Evolutionary conservation across 1,140 invertebrate species (phyloP).

Genomic region (Achroia grisella): DNA sequence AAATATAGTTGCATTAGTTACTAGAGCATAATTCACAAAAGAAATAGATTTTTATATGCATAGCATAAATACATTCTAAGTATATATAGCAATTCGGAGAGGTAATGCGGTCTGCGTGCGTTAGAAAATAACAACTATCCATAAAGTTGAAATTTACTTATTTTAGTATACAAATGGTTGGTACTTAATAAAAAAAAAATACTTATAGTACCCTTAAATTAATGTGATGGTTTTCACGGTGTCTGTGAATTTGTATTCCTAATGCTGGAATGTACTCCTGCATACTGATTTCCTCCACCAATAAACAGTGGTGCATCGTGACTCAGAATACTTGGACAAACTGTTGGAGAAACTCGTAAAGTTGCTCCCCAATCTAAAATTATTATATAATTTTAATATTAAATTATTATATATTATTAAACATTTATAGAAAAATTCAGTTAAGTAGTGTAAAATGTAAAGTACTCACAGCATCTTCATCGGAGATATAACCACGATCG

Average conservation of each 20-base stretch:
- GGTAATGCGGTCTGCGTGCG: too few relatives aligned
- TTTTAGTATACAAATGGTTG: too few relatives aligned
- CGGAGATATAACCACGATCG: slow-evolving; percentile 75
- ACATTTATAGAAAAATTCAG: not conserved
- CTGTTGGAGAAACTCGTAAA: slow-evolving; percentile 76
- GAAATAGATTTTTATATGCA: too few relatives aligned
- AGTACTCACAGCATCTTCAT: slow-evolving; percentile 63
- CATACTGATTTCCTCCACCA: slow-evolving; percentile 87
- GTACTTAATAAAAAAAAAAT: too few relatives aligned
- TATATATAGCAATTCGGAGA: too few relatives aligned
- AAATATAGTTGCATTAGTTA: too few relatives aligned
- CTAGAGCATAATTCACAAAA: too few relatives aligned
- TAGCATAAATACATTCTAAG: too few relatives aligned
- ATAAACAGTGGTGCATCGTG: slow-evolving; percentile 78
- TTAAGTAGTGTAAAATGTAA: too few relatives aligned
- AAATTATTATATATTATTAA: too few relatives aligned
- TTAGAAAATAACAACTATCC: too few relatives aligned
- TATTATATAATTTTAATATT: not conserved
- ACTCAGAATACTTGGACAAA: slow-evolving; percentile 79
- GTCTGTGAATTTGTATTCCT: slow-evolving; percentile 73
- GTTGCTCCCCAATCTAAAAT: slow-evolving; percentile 72
- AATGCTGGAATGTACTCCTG: slow-evolving; percentile 84
- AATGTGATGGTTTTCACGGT: slow-evolving; percentile 20
- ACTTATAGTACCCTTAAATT: slow-evolving; percentile 20
- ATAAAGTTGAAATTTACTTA: too few relatives aligned